Base-by-base conservation (phyloP, 1,140 invertebrate species). In the Drosophila rhopaloa region DNA sequence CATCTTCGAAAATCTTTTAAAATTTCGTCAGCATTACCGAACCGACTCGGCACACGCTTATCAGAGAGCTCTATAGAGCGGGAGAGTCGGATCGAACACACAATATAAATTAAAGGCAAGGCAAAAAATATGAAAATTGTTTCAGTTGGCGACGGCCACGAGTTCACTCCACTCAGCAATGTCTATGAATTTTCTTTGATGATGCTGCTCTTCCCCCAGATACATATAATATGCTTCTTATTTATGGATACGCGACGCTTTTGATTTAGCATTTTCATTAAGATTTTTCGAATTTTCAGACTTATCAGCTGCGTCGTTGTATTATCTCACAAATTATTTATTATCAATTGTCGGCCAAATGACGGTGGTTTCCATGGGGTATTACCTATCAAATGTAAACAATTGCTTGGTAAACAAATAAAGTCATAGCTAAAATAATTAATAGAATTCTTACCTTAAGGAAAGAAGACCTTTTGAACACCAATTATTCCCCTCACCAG, bases 131-230 rank as follows among this genome's bases (percentile, higher is more conserved):
- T 51, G 54, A 70, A 75, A 74, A 74, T 62, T 56, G 47, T 56
- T 63, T 81, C 63, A 58, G 46, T 81, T 67, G 43, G 57, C 83
- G 83, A 82, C 60, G 71, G 76, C 84, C 83, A 86, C 83, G 84
- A 83, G 83, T 86, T 86, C 83, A 86, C 41, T 89, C 84, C 83
- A 77, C 84, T 65, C 84, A 62, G 53, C 63, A 53, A 56, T 50
- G 83, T 83, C 79, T 89, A 83, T 74, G 79, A 89, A 56, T 86
- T 83, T 89, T 67, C 83, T 86, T 88, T 86, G 83, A 83, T 89
- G 79, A 60, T 73, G 67, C 50, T 74, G 57, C 72, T 60, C 50
- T 70, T 70, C 58, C 57, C 62, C 59, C 44, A 37, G 38, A 46
- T 67, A 41, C 53, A 47, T 37, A 44, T 63, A 32, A 14, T 51